Evolutionary conservation across 2,113 vertebrate species (phyloP), one percentile per base, ranked within the genome.

Genomic region (Hemibagrus wyckioides): DNA sequence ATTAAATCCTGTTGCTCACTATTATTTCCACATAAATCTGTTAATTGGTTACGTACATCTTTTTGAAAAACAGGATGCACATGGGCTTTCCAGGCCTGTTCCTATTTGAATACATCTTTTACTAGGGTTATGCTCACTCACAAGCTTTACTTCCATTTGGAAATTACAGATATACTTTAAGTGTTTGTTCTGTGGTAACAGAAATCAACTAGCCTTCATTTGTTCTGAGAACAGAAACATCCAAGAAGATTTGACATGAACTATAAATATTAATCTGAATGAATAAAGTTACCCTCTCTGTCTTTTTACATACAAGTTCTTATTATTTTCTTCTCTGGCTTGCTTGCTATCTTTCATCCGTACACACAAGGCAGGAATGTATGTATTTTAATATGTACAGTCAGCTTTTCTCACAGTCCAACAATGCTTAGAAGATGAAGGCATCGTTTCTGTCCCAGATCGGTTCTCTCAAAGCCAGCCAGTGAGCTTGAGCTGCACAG

Each of bases 371-470:
- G 48, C 41, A 19, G 69, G 30, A 30, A 63, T 76, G 28, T 57
- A 13, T 23, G 25, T 39, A 56, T 77, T 73, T 71, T 71, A 61
- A 39, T 67, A 50, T 30, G 50, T 52, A 36, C 41, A 81, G 50
- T 54, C 59, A 75, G 56, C 61, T 30, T 83, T 44, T 75, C 82
- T 65, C 21, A 6, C 73, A 83, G 71, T 87, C 59, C n/a, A 50
- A 30, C 19, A 75, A 21, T 56, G 6, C 30, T 63, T 82, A 76
- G 28, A 89, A 83, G 39, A 69, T 13, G 41, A 67, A 50, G 50
- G 63, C 52, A 52, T 83, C 41, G 50, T 85, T 80, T n/a, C 65
- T 80, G 48, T 86, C 73, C 81, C 28, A 84, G 17, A 87, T 84
- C 54, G 48, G 6, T 59, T 83, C 44, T 69, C 44, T 80, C 14